Evolutionary conservation across 1,140 invertebrate species (phyloP).

Genomic region (Procambarus virginalis): DNA sequence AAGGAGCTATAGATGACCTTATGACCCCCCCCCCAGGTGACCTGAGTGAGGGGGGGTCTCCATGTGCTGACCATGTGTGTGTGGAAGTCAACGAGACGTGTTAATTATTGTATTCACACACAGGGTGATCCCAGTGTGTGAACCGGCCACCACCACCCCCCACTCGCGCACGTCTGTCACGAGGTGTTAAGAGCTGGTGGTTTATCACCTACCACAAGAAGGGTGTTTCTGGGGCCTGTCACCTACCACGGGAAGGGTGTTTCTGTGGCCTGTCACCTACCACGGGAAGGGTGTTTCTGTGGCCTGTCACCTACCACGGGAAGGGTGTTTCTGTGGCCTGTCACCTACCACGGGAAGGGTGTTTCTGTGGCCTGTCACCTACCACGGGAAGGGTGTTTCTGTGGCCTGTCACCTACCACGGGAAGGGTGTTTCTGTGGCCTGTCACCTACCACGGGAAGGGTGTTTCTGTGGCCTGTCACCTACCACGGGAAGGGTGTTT

Average conservation of each 20-base stretch:
- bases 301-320: no score
- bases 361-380: no score
- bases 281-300: neutral
- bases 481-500: no score
- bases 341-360: no score
- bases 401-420: no score
- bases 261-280: neutral
- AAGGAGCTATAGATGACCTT: neutral
- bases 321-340: no score
- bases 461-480: no score
- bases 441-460: no score
- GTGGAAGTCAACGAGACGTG: neutral
- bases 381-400: no score
- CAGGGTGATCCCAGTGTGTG: neutral
- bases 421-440: no score
- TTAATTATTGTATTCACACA: slow-evolving; percentile 22
- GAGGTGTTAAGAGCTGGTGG: neutral
- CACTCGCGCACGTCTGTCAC: neutral
- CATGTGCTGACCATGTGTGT: slow-evolving; percentile 13
- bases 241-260: neutral
- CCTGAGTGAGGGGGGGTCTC: neutral
- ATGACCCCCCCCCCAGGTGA: neutral
- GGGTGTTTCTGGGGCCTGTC: no score
- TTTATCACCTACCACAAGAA: neutral
- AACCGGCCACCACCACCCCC: neutral